Percentiles rank a stretch among this genome's conserved stretches.
Conservation (phyloP, 2,113 vertebrate species). For the Mesitornis unicolor region DNA sequence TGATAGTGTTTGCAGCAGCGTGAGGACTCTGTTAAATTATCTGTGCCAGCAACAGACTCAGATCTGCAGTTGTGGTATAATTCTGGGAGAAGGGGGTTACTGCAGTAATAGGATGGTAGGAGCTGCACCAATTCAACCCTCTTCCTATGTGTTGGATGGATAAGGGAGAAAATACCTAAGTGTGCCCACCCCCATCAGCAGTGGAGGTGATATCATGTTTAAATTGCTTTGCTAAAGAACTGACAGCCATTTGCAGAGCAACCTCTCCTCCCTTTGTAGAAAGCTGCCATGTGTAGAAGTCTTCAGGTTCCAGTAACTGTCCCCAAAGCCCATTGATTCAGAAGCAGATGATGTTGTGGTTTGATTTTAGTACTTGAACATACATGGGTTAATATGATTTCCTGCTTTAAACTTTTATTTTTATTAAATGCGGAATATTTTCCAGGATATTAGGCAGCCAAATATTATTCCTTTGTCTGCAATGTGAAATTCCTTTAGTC, state of each 20-base stretch:
- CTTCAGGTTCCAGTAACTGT: background rate
- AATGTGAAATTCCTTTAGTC: background rate
- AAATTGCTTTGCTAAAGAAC: background rate
- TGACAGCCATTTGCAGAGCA: background rate
- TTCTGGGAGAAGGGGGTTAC: background rate
- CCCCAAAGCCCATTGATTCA: background rate
- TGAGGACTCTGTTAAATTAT: background rate
- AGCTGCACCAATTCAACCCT: background rate
- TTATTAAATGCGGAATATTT: background rate
- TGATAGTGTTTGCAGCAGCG: background rate
- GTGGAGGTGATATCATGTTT: background rate
- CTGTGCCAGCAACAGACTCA: background rate
- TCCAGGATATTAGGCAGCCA: background rate
- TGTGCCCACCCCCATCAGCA: background rate
- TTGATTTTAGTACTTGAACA: background rate
- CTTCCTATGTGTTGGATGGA: background rate
- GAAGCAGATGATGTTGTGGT: background rate
- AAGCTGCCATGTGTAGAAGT: background rate
- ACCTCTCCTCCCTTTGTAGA: background rate
- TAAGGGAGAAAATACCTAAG: background rate
- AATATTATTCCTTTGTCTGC: slow-evolving; percentile 1
- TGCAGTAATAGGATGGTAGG: background rate
- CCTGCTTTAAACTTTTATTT: background rate
- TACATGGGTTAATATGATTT: background rate
- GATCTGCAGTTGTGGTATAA: background rate